A percentile compares a stretch with the other conserved stretches of the same genome.
phyloP scores from a whole-genome alignment of 2,888 invertebrate species.

The Amitus sp. region DNA sequence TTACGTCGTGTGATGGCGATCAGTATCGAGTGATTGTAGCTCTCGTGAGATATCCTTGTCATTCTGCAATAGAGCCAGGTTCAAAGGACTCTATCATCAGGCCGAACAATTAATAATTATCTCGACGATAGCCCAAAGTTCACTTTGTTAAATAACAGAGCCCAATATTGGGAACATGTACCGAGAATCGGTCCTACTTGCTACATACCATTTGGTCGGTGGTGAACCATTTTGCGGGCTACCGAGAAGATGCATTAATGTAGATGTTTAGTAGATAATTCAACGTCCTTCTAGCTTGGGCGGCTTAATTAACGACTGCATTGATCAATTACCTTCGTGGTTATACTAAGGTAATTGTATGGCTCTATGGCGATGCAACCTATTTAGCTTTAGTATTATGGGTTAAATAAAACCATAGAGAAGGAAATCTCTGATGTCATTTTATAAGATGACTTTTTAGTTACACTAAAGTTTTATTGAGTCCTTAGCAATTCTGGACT shows the following conservation, averaged over 20 bases:
- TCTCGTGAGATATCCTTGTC: conserved; percentile 14
- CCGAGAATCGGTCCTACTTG: conserved; percentile 14
- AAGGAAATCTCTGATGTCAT: too few species aligned
- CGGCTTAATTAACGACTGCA: conserved; percentile 47
- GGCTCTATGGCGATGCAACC: neutral
- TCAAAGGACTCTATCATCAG: conserved; percentile 48
- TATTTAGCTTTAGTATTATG: too few species aligned
- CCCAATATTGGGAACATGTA: conserved; percentile 6
- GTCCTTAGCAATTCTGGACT: too few species aligned
- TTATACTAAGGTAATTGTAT: conserved; percentile 1
- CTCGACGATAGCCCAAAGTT: conserved; percentile 51
- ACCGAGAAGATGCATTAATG: conserved; percentile 57
- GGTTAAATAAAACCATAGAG: too few species aligned
- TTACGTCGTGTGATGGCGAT: conserved; percentile 23
- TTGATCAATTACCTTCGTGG: conserved; percentile 31
- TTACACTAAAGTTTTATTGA: too few species aligned
- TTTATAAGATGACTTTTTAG: too few species aligned
- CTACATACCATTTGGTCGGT: conserved; percentile 26
- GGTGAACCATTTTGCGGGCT: conserved; percentile 57
- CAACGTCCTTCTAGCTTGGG: conserved; percentile 39
- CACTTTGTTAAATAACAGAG: conserved; percentile 43
- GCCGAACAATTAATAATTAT: conserved; percentile 58
- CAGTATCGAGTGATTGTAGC: conserved; percentile 32
- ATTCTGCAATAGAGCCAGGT: conserved; percentile 21
- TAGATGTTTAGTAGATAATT: conserved; percentile 59